Conservation (phyloP, 2,113 vertebrate species). For the Marmota flaviventris region DNA sequence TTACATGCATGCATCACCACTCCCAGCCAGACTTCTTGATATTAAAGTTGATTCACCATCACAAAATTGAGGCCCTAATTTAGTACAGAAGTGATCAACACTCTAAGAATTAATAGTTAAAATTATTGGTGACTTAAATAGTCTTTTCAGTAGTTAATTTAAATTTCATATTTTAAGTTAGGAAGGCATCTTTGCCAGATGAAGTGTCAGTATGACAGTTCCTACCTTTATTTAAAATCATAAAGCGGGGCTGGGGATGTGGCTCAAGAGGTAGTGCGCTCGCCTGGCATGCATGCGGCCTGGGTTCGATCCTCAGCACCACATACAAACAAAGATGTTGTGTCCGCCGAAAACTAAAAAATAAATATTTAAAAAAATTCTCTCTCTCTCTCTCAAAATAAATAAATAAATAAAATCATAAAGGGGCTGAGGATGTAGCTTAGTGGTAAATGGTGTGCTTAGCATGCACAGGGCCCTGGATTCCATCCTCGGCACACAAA, state of each 20-base stretch:
- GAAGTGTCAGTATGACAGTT: background rate
- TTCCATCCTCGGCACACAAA: background rate
- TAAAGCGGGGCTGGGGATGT: background rate
- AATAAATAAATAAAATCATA: background rate
- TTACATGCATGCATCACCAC: background rate
- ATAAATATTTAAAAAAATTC: no score
- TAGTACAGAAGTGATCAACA: background rate
- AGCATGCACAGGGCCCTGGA: background rate
- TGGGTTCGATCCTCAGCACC: background rate
- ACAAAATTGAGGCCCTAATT: constrained; percentile 13
- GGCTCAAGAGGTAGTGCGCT: background rate
- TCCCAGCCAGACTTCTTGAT: background rate
- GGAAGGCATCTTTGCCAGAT: background rate
- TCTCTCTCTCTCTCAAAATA: no score
- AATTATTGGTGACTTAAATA: constrained; percentile 43
- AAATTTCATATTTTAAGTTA: constrained; percentile 50
- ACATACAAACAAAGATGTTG: no score
- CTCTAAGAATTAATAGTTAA: background rate
- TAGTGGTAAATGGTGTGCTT: background rate
- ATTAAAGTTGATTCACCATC: constrained; percentile 25
- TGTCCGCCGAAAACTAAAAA: no score
- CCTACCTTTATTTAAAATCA: constrained; percentile 33
- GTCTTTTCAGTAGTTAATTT: background rate
- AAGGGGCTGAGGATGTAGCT: background rate
- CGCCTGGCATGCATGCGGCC: background rate